These are phyloP conservation scores for Drosophila tristis DNA, from an alignment of 1,140 invertebrate species.

Conservation along the genomic window DNA sequence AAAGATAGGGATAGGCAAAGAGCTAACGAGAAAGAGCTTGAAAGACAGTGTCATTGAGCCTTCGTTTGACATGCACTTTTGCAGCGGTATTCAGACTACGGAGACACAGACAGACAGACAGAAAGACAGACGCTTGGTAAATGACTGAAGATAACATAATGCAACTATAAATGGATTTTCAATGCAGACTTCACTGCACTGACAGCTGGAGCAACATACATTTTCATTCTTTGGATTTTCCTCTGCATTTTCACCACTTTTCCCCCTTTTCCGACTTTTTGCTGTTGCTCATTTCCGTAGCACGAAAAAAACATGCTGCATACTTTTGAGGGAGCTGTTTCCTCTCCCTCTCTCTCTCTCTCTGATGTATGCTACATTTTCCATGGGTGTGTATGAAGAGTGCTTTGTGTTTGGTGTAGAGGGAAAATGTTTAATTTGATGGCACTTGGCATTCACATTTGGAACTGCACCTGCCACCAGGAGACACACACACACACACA, in stretches of 20 bases:
- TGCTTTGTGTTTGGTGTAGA: conserved; percentile 11
- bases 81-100: conserved; percentile 22
- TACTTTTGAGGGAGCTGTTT: conserved; percentile 40
- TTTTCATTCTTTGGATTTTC: conserved; percentile 14
- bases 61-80: conserved; percentile 53
- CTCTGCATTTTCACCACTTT: not conserved
- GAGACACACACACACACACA: conserved; percentile 16
- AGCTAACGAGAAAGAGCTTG: not conserved
- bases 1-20: not conserved
- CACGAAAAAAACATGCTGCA: conserved; percentile 40
- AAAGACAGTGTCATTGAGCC: conserved; percentile 33
- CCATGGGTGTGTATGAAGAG: not conserved
- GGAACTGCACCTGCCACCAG: conserved; percentile 49
- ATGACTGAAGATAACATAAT: conserved; percentile 50
- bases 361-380: too few relatives aligned
- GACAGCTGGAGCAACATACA: conserved; percentile 42
- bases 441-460: conserved; percentile 66
- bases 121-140: conserved; percentile 24
- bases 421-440: conserved; percentile 66
- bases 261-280: not conserved
- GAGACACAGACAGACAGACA: not conserved
- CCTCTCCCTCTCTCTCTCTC: too few relatives aligned
- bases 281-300: conserved; percentile 52
- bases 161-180: conserved; percentile 59
- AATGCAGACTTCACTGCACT: conserved; percentile 43